Conservation (phyloP, 2,113 vertebrate genomes). For the Melanerpes aurifrons region DNA sequence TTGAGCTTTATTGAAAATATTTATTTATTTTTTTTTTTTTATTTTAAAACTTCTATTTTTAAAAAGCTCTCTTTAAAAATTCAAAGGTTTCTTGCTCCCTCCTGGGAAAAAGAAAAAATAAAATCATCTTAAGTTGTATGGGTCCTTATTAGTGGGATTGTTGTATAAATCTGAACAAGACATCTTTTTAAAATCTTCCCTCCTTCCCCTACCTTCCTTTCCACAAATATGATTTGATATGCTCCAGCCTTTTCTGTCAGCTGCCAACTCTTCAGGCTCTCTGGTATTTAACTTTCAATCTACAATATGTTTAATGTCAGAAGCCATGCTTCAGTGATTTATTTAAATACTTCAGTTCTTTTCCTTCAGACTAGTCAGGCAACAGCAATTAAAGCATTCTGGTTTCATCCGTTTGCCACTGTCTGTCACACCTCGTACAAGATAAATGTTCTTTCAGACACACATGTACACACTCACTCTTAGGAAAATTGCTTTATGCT, state of each 20-base stretch:
- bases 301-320: not conserved
- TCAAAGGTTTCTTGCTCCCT: not conserved
- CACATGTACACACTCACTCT: fast-evolving
- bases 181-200: not conserved
- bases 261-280: not conserved
- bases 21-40: not conserved
- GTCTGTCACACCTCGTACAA: not conserved
- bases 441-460: not conserved
- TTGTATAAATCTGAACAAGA: not conserved
- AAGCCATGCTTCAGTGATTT: not conserved
- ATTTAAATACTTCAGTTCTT: not conserved
- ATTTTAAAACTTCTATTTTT: not conserved
- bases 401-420: not conserved
- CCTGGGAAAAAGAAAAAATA: not conserved
- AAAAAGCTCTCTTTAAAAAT: not conserved
- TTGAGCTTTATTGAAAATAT: not conserved
- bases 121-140: not conserved
- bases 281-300: not conserved
- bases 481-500: not conserved
- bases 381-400: not conserved
- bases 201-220: not conserved
- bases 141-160: not conserved
- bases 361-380: not conserved
- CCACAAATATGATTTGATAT: not conserved
- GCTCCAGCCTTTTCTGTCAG: not conserved